Base-by-base conservation (phyloP, 2,888 invertebrate genomes). In the Cataglyphis rosenhaueri region DNA sequence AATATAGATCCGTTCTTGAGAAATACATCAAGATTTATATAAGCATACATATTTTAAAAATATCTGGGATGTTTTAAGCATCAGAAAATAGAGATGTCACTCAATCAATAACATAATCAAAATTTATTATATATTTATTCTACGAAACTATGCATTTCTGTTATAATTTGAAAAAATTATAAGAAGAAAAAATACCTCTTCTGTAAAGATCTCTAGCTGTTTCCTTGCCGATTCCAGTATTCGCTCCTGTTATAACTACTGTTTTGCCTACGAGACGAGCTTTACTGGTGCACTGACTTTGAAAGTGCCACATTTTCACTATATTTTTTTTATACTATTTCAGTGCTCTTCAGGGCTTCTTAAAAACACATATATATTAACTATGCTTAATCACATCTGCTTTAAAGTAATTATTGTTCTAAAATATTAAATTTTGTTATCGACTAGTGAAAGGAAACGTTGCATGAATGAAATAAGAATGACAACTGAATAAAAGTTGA, bases 211-310 rank as follows among this genome's bases (percentile, higher is more conserved):
- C 93, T 21, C 90, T 90, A 0, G 91, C 93, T 10, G 93, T 91
- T 86, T 94, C 94, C 82, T 94, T 94, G 21, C 94, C 94, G 61
- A 94, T 93, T 75, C 94, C 94, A 10, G 91, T 89, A 88, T 95
- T 96, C 0, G 95, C 95, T 12, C 94, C 94, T 5, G 94, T 94
- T 61, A 94, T 92, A 25, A 94, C 87, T 8, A 93, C 91, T 9
- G 93, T 93, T 86, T 92, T 93, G 15, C 93, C 93, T 5, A 85
- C 89, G 0, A 94, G 89, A 1, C 93, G 91, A 5, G 83, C 87
- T 94, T 95, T 86, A 94, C 96, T 95, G 92, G 94, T 92, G 94
- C 96, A 94, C 32, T 68, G 86, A 44, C 87, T 83, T 64, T 87
- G 91, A 48, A 93, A 92, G 3, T 89, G 89, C 92, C 92, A 92